phyloP scores from a whole-genome alignment of 2,888 invertebrate species.

The Melikaiella ostensackeni region DNA sequence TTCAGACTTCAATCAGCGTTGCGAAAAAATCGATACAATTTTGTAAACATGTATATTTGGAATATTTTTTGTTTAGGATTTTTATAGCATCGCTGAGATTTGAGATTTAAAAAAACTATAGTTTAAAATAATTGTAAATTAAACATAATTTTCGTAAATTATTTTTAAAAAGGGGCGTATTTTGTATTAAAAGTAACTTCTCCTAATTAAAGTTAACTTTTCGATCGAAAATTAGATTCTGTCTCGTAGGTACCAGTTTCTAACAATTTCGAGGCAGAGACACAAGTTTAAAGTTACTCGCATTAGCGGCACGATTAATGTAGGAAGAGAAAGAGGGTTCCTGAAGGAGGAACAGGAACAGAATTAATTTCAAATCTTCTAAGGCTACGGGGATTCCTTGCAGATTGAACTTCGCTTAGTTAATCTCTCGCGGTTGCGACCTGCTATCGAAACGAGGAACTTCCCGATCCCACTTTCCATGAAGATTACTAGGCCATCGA shows the following conservation, averaged over 20 bases:
- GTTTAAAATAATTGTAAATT: too few relatives aligned
- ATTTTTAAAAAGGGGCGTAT: too few relatives aligned
- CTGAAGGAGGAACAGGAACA: conserved; percentile 14
- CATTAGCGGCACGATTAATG: conserved; percentile 10
- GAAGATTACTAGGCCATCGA: background rate
- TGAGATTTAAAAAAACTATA: too few relatives aligned
- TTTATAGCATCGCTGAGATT: too few relatives aligned
- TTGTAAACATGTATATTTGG: too few relatives aligned
- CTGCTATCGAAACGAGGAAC: conserved; percentile 59
- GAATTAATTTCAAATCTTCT: conserved; percentile 66
- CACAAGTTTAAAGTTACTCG: background rate
- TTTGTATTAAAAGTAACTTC: background rate
- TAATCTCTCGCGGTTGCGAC: conserved; percentile 63
- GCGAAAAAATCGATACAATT: too few relatives aligned
- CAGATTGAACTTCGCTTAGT: conserved; percentile 67
- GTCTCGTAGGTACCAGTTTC: background rate
- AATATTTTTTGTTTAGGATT: too few relatives aligned
- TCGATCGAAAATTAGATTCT: conserved; percentile 1
- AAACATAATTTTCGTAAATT: too few relatives aligned
- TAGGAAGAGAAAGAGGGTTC: background rate
- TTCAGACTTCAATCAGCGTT: too few relatives aligned
- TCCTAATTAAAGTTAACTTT: background rate
- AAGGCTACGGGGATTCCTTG: conserved; percentile 57
- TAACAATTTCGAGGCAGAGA: background rate
- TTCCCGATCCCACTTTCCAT: conserved; percentile 60